Percentiles rank a stretch among this genome's conserved stretches.
Conservation (phyloP, 2,888 invertebrate genomes). For the Drosophila mulleri region DNA sequence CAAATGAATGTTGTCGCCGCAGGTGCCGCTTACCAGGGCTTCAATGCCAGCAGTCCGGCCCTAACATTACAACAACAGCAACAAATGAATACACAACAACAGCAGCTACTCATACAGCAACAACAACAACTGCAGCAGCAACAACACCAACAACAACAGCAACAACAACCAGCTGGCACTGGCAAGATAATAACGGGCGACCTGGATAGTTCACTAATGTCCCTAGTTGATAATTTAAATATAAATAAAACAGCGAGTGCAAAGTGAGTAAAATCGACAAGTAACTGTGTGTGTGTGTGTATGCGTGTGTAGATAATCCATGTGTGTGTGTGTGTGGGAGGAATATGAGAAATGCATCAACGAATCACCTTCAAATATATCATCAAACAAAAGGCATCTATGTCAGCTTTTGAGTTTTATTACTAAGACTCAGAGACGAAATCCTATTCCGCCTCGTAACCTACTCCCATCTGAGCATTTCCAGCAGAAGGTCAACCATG, state of each 20-base stretch:
- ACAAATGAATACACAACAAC: slow-evolving; percentile 70
- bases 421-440: neutral
- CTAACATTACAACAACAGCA: slow-evolving; percentile 74
- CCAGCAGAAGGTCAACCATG: neutral
- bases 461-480: neutral
- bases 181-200: slow-evolving; percentile 95
- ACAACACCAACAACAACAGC: slow-evolving; percentile 76
- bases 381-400: neutral
- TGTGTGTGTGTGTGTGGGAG: slow-evolving; percentile 14
- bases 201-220: slow-evolving; percentile 96
- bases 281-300: slow-evolving; percentile 26
- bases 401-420: neutral
- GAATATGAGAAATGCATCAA: slow-evolving; percentile 8
- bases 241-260: slow-evolving; percentile 90
- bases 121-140: slow-evolving; percentile 59
- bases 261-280: slow-evolving; percentile 88
- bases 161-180: slow-evolving; percentile 85
- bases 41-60: slow-evolving; percentile 53
- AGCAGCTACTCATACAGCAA: slow-evolving; percentile 65
- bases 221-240: slow-evolving; percentile 95
- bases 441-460: neutral
- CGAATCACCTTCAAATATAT: slow-evolving; percentile 6
- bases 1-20: slow-evolving; percentile 84
- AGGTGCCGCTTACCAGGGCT: slow-evolving; percentile 78
- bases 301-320: neutral